Percentiles rank a stretch among this genome's conserved stretches.
phyloP scores from a whole-genome alignment of 2,797 vertebrate genomes.

The Coregonus sp. region DNA sequence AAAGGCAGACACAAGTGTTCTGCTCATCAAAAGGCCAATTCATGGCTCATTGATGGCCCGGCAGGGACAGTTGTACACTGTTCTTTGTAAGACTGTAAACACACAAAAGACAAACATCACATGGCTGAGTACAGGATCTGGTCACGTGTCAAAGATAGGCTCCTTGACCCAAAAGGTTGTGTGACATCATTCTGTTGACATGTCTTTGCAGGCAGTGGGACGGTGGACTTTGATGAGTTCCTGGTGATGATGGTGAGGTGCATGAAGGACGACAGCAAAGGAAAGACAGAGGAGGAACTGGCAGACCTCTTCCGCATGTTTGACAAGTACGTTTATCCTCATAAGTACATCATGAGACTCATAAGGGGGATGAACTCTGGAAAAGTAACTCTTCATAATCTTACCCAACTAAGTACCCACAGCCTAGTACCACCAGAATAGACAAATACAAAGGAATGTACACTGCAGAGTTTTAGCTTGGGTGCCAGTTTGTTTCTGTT shows the following conservation, averaged over 20 bases:
- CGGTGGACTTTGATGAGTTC: conserved; percentile 97
- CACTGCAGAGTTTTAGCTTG: neutral
- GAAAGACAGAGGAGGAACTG: conserved; percentile 94
- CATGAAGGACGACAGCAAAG: conserved; percentile 99
- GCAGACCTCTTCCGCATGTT: conserved; percentile 99
- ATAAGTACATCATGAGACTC: neutral
- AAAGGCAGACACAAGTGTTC: neutral
- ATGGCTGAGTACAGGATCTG: neutral
- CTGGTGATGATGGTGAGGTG: conserved; percentile 99
- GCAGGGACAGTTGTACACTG: neutral
- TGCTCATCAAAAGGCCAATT: neutral
- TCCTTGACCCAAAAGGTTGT: neutral
- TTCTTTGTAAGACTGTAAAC: neutral
- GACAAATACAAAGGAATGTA: neutral
- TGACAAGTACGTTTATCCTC: conserved; percentile 85
- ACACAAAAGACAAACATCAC: neutral
- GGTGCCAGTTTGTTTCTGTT: neutral
- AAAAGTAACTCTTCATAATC: neutral
- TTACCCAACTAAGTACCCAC: neutral
- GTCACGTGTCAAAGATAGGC: neutral
- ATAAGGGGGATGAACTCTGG: neutral
- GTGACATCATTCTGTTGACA: neutral
- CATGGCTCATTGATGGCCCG: neutral
- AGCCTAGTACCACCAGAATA: neutral
- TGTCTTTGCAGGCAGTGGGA: conserved; percentile 81